These are phyloP conservation scores for Climacteris rufus DNA, from an alignment of 2,113 vertebrate genomes.

Conservation along the genomic window DNA sequence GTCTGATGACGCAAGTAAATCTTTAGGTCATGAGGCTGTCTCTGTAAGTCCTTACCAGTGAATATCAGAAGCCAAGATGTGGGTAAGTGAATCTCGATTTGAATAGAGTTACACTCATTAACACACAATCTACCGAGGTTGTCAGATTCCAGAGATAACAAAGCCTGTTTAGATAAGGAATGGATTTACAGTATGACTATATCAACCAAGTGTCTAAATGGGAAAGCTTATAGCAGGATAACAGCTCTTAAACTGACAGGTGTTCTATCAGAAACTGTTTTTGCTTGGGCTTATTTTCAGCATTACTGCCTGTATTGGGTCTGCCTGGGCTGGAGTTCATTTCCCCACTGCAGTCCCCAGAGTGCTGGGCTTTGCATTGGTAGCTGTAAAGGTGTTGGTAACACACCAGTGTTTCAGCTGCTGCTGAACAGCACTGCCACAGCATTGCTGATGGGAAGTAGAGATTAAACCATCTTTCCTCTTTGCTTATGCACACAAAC, in stretches of 20 bases:
- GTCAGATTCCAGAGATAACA: background rate
- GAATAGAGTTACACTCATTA: background rate
- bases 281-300: background rate
- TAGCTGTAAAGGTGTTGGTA: background rate
- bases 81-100: background rate
- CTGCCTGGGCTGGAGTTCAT: background rate
- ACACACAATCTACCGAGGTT: background rate
- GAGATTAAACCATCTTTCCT: background rate
- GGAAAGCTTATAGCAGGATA: background rate
- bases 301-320: background rate
- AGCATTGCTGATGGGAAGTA: background rate
- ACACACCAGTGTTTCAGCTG: background rate
- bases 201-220: background rate
- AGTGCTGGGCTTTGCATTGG: background rate
- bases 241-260: background rate
- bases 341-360: background rate
- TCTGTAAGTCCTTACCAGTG: background rate
- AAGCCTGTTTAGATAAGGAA: background rate
- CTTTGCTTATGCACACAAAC: background rate
- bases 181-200: background rate
- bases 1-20: background rate
- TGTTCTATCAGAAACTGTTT: background rate
- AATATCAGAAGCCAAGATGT: background rate
- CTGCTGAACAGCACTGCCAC: background rate
- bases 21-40: background rate